A percentile compares a stretch with the other conserved stretches of the same genome.
phyloP scores from a whole-genome alignment of 2,797 vertebrate genomes.

The Gadopsis marmoratus region DNA sequence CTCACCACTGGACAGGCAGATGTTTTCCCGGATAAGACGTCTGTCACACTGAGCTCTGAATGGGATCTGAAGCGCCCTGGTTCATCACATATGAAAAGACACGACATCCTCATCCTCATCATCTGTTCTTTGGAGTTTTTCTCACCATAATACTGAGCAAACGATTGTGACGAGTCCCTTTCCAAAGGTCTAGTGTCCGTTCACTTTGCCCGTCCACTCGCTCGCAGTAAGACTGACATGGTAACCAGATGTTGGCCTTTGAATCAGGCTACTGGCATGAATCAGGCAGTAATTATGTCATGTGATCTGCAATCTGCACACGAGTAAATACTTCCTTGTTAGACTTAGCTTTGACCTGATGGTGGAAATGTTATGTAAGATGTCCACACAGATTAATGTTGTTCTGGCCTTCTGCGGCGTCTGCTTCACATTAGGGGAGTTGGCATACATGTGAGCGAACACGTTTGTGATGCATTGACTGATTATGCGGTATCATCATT shows the following conservation, averaged over 20 bases:
- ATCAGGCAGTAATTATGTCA: conserved; percentile 39
- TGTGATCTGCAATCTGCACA: conserved; percentile 40
- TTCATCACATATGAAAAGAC: conserved; percentile 31
- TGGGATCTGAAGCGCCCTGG: conserved; percentile 34
- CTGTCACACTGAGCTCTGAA: conserved; percentile 54
- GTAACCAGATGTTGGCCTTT: conserved; percentile 46
- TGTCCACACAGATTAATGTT: conserved; percentile 47
- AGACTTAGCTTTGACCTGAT: conserved; percentile 49
- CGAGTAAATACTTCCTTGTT: conserved; percentile 53
- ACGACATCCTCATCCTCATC: background rate
- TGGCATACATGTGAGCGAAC: background rate
- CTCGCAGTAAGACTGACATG: background rate
- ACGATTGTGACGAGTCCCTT: background rate
- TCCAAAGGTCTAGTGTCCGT: background rate
- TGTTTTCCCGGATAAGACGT: conserved; percentile 64
- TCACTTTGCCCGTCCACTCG: background rate
- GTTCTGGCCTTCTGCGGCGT: conserved; percentile 17
- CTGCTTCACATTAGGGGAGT: conserved; percentile 23
- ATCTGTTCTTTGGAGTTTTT: conserved; percentile 11
- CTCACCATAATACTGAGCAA: background rate
- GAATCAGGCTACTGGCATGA: conserved; percentile 27
- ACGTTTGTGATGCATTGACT: conserved; percentile 1
- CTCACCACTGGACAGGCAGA: conserved; percentile 61
- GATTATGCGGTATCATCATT: background rate
- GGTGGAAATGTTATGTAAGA: conserved; percentile 59